Base-by-base conservation (phyloP, 1,140 invertebrate genomes). In the Drosophila biarmipes region DNA sequence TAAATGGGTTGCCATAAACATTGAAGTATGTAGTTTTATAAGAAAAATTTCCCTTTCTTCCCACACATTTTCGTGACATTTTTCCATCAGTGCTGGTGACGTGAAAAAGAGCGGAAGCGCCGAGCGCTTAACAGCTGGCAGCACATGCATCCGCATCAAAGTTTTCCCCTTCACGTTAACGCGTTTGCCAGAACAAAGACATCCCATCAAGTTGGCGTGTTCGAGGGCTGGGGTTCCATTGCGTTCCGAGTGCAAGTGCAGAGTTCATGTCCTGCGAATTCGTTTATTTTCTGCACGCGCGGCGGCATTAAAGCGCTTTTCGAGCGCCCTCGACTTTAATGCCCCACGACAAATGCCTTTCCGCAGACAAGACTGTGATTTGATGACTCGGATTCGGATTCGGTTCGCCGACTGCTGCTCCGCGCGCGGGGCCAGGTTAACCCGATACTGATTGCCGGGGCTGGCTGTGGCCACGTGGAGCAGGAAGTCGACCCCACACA, bases 241-340 rank as follows among this genome's bases (percentile, higher is more conserved):
- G 8, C 29, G 2, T 11, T 19, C 15, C 48, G 51, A 71, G 75
- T 72, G 58, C 46, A 80, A 80, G 63, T 71, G 51, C 51, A 73
- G 15, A 40, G 79, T 69, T 84, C 76, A 55, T 62, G 68, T 45
- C 55, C 78, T 59, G 42, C 29, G 63, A 66, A 67, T 53, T 66
- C 46, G 64, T 69, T 69, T 69, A 69, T 68, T 68, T 69, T 49
- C 34, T 56, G 66, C 63, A 69, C 66, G 66, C 49, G 66, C 51
- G 19, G 45, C 74, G 61, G 27, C 55, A 51, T 54, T 64, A 38
- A 77, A 67, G 51, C 48, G 37, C 46, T 57, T 15, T 34, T 24
- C 35, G 37, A 59, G 51, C 45, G 45, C 55, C 45, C 55, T 38
- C 38, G 21, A 73, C 67, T 80, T 80, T 57, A 80, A 61, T 78